Evolutionary conservation across 2,113 vertebrate genomes (phyloP), one percentile per base, ranked within the genome.

Genomic region (Garra rufa): DNA sequence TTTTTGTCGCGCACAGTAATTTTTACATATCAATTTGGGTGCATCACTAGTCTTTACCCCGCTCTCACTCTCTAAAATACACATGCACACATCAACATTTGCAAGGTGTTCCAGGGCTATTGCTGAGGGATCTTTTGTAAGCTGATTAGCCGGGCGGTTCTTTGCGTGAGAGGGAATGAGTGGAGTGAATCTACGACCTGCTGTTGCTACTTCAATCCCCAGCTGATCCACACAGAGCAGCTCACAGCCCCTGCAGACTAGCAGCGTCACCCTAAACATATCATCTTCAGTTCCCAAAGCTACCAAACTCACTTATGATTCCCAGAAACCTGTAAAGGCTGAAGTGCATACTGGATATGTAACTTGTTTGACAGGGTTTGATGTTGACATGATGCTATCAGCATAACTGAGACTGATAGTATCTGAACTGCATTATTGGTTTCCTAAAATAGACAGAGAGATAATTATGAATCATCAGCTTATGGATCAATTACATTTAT

Each of bases 111-210:
- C 85, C 83, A 24, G 76, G 52, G 84, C 80, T 85, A 30, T 88
- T 85, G 34, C 78, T 73, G 85, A 87, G 84, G 67, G 88, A 92
- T 93, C 91, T 94, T 76, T 88, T 71, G 81, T 93, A 94, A 95
- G 92, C 92, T 90, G 87, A 92, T 94, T 94, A 93, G 87, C 88
- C 84, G 89, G 86, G 87, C 83, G 85, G 83, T 88, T 76, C 10
- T 85, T 85, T 93, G 85, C 85, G 73, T 90, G 85, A 87, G 85
- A 91, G 71, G 85, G 81, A 91, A 84, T 85, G 79, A 80, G 83
- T 83, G 75, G 84, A 82, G 83, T 85, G 1, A 84, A 34, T 82
- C 55, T n/a, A 61, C 85, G 43, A 86, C 86, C 78, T 86, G 59
- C 48, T 84, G 75, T 84, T 55, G 30, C 46, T 67, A 10, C 44